A percentile compares a stretch with the other conserved stretches of the same genome.
Conservation (phyloP, 2,113 vertebrate species). For the Cyanistes caeruleus region DNA sequence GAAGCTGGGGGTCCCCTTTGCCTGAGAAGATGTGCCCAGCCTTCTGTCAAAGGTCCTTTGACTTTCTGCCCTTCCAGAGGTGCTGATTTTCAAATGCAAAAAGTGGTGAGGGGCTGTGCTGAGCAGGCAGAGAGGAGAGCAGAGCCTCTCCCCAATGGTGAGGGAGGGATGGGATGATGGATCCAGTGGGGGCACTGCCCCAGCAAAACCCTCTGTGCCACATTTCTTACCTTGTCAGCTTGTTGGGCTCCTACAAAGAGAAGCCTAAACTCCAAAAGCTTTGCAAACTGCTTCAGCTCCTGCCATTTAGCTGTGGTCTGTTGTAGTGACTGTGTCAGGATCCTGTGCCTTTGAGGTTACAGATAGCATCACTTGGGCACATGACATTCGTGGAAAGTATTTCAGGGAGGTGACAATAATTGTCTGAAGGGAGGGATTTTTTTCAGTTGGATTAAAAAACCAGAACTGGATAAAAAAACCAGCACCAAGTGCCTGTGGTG, state of each 20-base stretch:
- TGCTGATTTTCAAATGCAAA: neutral
- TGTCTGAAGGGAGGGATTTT: neutral
- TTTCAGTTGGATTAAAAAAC: neutral
- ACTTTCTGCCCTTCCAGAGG: neutral
- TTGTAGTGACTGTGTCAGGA: neutral
- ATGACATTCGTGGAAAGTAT: neutral
- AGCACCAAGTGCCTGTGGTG: neutral
- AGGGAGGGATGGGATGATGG: neutral
- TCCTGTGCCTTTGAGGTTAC: neutral
- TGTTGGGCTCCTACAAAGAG: neutral
- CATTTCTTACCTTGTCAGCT: neutral
- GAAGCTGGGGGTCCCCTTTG: neutral
- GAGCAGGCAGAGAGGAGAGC: neutral
- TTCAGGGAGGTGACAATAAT: neutral
- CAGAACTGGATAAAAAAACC: neutral
- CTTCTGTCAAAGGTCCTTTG: neutral
- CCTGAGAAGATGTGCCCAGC: neutral
- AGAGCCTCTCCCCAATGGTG: fast-evolving
- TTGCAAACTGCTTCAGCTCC: neutral
- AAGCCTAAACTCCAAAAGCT: neutral
- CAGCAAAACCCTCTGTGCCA: neutral
- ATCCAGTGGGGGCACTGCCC: neutral
- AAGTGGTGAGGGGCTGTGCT: neutral
- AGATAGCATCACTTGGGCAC: fast-evolving
- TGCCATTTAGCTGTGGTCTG: neutral